A percentile compares a stretch with the other conserved stretches of the same genome.
Evolutionary conservation across 1,140 invertebrate species (phyloP).

Genomic region (Drosophila prosaltans): DNA sequence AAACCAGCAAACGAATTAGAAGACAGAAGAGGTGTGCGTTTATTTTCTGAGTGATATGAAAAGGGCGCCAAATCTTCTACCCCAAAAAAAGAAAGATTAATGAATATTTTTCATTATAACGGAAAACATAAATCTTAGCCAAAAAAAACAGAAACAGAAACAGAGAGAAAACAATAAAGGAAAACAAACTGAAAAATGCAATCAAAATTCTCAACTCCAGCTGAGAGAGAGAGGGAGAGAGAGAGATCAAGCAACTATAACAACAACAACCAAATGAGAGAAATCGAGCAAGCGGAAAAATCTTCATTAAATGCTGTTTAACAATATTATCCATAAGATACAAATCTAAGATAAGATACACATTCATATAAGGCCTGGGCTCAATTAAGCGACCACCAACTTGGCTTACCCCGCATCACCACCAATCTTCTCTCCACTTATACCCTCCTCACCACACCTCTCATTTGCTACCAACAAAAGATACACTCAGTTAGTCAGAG

Average conservation of each 20-base stretch:
- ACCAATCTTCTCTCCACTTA: no score
- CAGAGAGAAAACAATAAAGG: slow-evolving; percentile 18
- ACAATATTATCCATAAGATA: slow-evolving; percentile 77
- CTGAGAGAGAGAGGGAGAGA: slow-evolving; percentile 25
- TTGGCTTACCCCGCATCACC: slow-evolving; percentile 1
- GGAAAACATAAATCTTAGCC: slow-evolving; percentile 54
- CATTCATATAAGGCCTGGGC: slow-evolving; percentile 39
- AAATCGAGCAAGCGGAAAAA: slow-evolving; percentile 52
- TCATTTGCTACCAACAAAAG: not conserved
- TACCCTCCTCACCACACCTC: not conserved
- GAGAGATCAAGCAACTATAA: not conserved
- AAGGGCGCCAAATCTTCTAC: slow-evolving; percentile 62
- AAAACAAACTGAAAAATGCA: slow-evolving; percentile 28
- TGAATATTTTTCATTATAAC: slow-evolving; percentile 46
- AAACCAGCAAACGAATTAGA: slow-evolving; percentile 21
- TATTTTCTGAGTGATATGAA: slow-evolving; percentile 25
- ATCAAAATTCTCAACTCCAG: slow-evolving; percentile 52
- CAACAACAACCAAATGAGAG: not conserved
- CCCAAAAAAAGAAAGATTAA: slow-evolving; percentile 39
- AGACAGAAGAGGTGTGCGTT: slow-evolving; percentile 29
- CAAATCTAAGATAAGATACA: slow-evolving; percentile 77
- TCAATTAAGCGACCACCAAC: slow-evolving; percentile 75
- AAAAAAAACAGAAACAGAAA: slow-evolving; percentile 39
- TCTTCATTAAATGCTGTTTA: slow-evolving; percentile 79
- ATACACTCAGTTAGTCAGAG: slow-evolving; percentile 33